These are phyloP conservation scores for Ectemnius continuus DNA, from an alignment of 2,888 invertebrate species.

Conservation along the genomic window DNA sequence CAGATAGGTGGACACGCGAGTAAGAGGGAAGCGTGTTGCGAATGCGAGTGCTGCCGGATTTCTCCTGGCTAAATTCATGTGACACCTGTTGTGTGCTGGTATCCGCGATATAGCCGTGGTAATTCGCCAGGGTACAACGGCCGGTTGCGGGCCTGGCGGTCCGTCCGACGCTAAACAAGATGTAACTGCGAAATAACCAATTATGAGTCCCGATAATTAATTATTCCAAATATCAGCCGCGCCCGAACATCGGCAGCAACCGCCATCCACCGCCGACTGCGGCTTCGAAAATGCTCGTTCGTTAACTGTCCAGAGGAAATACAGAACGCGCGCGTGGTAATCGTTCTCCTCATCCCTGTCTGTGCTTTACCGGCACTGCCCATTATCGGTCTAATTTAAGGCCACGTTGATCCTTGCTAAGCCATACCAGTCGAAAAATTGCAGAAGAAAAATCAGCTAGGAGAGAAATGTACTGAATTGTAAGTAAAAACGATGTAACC, in stretches of 20 bases:
- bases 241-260: too few species aligned
- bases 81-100: conserved; percentile 56
- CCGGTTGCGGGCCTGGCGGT: conserved; percentile 11
- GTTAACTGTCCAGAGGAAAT: too few species aligned
- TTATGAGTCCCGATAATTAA: conserved; percentile 41
- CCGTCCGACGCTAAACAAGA: conserved; percentile 22
- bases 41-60: conserved; percentile 33
- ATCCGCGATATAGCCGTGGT: conserved; percentile 42
- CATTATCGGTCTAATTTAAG: too few species aligned
- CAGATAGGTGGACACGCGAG: not conserved
- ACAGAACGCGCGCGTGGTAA: too few species aligned
- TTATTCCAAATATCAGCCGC: conserved; percentile 20
- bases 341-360: too few species aligned
- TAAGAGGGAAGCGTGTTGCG: conserved; percentile 19
- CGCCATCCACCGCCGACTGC: too few species aligned
- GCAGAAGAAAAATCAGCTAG: too few species aligned
- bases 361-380: too few species aligned
- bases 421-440: too few species aligned
- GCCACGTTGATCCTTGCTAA: too few species aligned
- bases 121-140: conserved; percentile 45
- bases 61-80: conserved; percentile 52
- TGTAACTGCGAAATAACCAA: conserved; percentile 40
- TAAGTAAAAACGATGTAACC: too few species aligned
- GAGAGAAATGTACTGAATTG: too few species aligned
- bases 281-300: not conserved